phyloP scores from a whole-genome alignment of 2,797 vertebrate genomes.

The Sebastes hubbsi region DNA sequence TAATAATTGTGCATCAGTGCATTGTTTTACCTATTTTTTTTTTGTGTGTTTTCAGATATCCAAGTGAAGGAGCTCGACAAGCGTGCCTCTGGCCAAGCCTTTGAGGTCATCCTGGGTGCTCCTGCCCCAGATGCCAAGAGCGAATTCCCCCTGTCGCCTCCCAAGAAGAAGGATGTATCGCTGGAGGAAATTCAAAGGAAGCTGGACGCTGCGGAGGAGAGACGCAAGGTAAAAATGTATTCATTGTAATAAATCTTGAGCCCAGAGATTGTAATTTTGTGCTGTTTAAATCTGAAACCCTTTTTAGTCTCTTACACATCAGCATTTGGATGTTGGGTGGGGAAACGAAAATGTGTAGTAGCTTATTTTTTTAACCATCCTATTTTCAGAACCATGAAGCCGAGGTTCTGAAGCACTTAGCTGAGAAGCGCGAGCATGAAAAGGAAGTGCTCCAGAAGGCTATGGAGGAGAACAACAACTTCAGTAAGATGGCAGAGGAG shows the following conservation, averaged over 20 bases:
- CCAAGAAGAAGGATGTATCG: conserved; percentile 95
- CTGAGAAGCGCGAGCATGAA: conserved; percentile 94
- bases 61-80: conserved; percentile 96
- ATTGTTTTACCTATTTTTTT: neutral
- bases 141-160: conserved; percentile 91
- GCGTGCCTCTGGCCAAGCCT: conserved; percentile 95
- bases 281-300: neutral
- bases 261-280: neutral
- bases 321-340: neutral
- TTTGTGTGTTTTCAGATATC: conserved; percentile 78
- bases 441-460: conserved; percentile 96
- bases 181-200: conserved; percentile 97
- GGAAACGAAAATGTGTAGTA: neutral
- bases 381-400: conserved; percentile 89
- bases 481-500: conserved; percentile 97
- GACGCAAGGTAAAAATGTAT: conserved; percentile 87
- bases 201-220: conserved; percentile 94
- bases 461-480: conserved; percentile 94
- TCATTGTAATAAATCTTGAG: neutral
- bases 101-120: conserved; percentile 92
- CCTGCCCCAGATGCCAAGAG: conserved; percentile 87
- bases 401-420: conserved; percentile 94
- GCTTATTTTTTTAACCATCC: neutral
- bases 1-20: neutral
- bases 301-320: neutral